These are phyloP conservation scores for Limonius californicus DNA, from an alignment of 1,140 invertebrate genomes.

Conservation along the genomic window DNA sequence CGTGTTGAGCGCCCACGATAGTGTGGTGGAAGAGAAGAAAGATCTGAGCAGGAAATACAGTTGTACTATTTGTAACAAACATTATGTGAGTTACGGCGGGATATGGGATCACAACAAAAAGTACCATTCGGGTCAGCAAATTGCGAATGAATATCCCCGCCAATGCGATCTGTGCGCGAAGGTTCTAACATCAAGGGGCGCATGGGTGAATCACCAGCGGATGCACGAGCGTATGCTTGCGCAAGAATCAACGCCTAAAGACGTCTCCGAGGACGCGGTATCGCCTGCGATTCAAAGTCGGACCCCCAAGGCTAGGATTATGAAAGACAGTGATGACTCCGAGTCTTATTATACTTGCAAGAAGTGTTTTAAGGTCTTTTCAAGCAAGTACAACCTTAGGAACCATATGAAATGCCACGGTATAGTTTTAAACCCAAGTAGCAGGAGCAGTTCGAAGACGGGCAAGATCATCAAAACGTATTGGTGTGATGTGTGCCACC, in stretches of 20 bases:
- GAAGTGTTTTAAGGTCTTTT: conserved; percentile 43
- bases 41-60: conserved; percentile 26
- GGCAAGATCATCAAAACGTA: conserved; percentile 30
- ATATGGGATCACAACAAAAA: conserved; percentile 37
- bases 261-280: conserved; percentile 10
- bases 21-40: conserved; percentile 11
- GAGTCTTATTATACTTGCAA: conserved; percentile 43
- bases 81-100: conserved; percentile 30
- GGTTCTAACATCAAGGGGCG: conserved; percentile 31
- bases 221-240: conserved; percentile 35
- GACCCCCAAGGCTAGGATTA: not conserved
- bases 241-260: conserved; percentile 6
- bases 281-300: too few relatives aligned
- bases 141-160: conserved; percentile 30
- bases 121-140: conserved; percentile 28
- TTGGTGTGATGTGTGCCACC: conserved; percentile 37
- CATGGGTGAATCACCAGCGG: conserved; percentile 33
- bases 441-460: conserved; percentile 11
- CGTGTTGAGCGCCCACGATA: conserved; percentile 13
- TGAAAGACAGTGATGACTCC: conserved; percentile 25
- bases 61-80: conserved; percentile 33
- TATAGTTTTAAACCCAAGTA: conserved; percentile 24
- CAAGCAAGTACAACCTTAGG: conserved; percentile 36
- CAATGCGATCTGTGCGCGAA: conserved; percentile 39
- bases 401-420: conserved; percentile 42